A percentile compares a stretch with the other conserved stretches of the same genome.
phyloP scores from a whole-genome alignment of 1,140 invertebrate species.

The Neuroterus valhalla region DNA sequence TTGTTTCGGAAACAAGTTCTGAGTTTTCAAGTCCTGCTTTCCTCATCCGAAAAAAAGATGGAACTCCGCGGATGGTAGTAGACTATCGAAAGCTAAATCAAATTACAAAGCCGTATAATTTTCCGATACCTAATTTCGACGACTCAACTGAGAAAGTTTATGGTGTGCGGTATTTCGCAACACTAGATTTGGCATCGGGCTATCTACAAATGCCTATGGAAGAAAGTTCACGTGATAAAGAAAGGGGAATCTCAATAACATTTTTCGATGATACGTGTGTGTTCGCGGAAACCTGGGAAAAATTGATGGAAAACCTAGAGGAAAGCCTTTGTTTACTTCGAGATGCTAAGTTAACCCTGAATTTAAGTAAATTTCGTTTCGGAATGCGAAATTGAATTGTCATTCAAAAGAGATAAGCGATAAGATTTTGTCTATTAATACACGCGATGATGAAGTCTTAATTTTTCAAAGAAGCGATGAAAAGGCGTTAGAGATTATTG shows the following conservation, averaged over 20 bases:
- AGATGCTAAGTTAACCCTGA: too few species aligned
- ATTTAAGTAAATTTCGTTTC: conserved; percentile 42
- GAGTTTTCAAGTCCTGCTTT: not conserved
- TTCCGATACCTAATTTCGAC: not conserved
- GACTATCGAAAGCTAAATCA: not conserved
- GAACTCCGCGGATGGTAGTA: too few species aligned
- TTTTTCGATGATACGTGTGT: too few species aligned
- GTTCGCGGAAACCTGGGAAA: conserved; percentile 34
- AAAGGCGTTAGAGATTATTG: not conserved
- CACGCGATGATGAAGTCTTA: conserved; percentile 36
- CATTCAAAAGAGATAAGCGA: conserved; percentile 2
- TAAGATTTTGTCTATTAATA: conserved; percentile 18
- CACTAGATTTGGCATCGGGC: too few species aligned
- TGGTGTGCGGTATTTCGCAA: not conserved
- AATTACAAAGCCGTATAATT: not conserved
- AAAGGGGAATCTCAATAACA: conserved; percentile 40
- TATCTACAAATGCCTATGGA: not conserved
- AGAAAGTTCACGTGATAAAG: not conserved
- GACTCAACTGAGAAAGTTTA: not conserved
- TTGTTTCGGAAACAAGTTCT: not conserved
- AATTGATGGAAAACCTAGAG: too few species aligned
- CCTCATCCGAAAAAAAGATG: not conserved
- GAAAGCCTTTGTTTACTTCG: too few species aligned
- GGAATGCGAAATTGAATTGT: conserved; percentile 38
- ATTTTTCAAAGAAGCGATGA: conserved; percentile 33